These are phyloP conservation scores for Myripristis murdjan DNA, from an alignment of 2,797 vertebrate species.

Conservation along the genomic window DNA sequence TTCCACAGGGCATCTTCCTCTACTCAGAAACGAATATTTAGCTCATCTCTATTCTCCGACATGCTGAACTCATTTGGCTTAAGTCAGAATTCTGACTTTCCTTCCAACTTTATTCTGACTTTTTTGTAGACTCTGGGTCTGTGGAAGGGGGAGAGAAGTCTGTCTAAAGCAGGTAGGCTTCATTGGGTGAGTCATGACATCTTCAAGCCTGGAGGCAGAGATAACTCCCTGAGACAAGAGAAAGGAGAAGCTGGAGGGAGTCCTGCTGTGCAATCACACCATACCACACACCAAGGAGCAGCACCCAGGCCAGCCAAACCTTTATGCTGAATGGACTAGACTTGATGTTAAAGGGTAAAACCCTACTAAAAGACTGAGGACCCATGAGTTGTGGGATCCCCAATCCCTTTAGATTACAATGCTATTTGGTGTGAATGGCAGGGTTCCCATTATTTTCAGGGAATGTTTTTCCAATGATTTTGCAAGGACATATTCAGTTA, in stretches of 20 bases:
- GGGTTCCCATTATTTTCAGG: too few relatives aligned
- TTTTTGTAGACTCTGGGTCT: conserved; percentile 11
- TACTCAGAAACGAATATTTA: neutral
- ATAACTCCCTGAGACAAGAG: conserved; percentile 6
- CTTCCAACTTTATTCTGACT: too few relatives aligned
- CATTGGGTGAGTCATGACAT: conserved; percentile 9
- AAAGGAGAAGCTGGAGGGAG: neutral
- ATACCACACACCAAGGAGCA: neutral
- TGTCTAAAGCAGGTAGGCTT: conserved; percentile 19
- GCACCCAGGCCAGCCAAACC: neutral
- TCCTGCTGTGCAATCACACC: neutral
- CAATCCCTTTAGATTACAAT: too few relatives aligned
- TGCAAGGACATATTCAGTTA: too few relatives aligned
- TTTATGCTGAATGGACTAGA: neutral
- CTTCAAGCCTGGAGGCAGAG: conserved; percentile 17
- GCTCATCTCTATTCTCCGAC: neutral
- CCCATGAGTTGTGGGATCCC: too few relatives aligned
- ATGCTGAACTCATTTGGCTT: conserved; percentile 6
- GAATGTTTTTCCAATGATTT: too few relatives aligned
- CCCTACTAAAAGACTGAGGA: neutral
- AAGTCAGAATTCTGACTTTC: too few relatives aligned
- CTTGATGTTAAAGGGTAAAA: neutral
- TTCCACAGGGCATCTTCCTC: neutral
- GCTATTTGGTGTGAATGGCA: too few relatives aligned
- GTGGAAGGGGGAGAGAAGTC: neutral